Conservation (phyloP, 2,113 vertebrate species). For the Australoheros scitulus region DNA sequence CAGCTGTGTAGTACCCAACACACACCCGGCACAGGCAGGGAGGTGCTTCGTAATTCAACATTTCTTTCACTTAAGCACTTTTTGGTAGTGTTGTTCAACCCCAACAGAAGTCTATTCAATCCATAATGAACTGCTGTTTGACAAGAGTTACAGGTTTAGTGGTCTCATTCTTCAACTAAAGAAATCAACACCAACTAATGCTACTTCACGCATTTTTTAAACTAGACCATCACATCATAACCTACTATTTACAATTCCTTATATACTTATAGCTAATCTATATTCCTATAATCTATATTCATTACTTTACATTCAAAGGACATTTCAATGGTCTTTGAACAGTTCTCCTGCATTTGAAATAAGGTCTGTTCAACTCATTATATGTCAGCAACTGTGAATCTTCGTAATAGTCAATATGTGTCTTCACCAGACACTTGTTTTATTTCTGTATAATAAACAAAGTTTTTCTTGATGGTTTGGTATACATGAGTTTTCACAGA, state of each 20-base stretch:
- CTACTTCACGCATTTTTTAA: slow-evolving; percentile 1
- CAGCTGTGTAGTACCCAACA: slow-evolving; percentile 56
- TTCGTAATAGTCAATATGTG: not conserved
- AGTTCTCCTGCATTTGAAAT: not conserved
- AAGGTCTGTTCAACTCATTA: no score
- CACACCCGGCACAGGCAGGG: slow-evolving; percentile 36
- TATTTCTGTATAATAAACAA: not conserved
- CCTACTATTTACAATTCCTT: not conserved
- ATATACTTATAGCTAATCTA: not conserved
- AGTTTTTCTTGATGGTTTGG: not conserved
- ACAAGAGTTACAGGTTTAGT: slow-evolving; percentile 40
- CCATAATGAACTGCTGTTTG: slow-evolving; percentile 48
- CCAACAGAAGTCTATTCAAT: slow-evolving; percentile 50
- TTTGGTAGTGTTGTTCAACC: slow-evolving; percentile 53
- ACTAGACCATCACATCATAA: not conserved
- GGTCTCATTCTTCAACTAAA: slow-evolving; percentile 32
- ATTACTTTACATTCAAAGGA: not conserved
- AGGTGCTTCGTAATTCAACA: slow-evolving; percentile 54
- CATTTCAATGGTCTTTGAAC: no score
- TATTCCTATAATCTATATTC: not conserved
- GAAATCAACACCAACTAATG: slow-evolving; percentile 24
- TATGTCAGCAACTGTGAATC: not conserved
- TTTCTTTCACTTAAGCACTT: slow-evolving; percentile 56
- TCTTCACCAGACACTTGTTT: not conserved
- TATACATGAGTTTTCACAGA: not conserved